phyloP scores from a whole-genome alignment of 2,797 vertebrate genomes.

The Sebastes nivosus region DNA sequence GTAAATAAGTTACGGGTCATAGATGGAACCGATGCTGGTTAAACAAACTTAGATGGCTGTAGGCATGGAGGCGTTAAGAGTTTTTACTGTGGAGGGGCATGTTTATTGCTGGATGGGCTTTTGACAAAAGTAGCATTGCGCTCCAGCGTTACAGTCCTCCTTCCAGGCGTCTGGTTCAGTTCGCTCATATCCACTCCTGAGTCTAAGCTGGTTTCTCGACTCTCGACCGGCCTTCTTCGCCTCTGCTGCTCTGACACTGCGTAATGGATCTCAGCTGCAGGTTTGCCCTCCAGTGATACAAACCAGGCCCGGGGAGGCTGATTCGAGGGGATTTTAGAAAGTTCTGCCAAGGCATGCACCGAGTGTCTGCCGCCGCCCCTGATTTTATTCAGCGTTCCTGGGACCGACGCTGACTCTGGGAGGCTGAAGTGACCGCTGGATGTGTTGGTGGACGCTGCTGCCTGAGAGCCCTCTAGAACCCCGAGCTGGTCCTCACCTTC shows the following conservation, averaged over 20 bases:
- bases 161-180: constrained; percentile 76
- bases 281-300: constrained; percentile 93
- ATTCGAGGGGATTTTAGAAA: constrained; percentile 83
- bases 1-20: not conserved
- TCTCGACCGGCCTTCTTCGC: constrained; percentile 78
- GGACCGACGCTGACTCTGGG: constrained; percentile 90
- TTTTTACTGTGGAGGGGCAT: constrained; percentile 70
- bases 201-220: constrained; percentile 91
- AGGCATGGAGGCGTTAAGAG: not conserved
- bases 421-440: constrained; percentile 81
- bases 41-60: not conserved
- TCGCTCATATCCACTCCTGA: constrained; percentile 95
- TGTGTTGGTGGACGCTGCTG: constrained; percentile 69
- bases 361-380: constrained; percentile 81
- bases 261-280: constrained; percentile 89
- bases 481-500: constrained; percentile 71
- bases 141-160: constrained; percentile 77
- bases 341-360: constrained; percentile 81
- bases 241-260: constrained; percentile 87
- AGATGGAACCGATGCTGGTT: not conserved
- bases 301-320: constrained; percentile 93
- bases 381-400: constrained; percentile 87
- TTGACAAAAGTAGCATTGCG: constrained; percentile 89
- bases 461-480: constrained; percentile 64
- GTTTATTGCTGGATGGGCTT: constrained; percentile 80